Evolutionary conservation across 2,113 vertebrate genomes (phyloP).

Genomic region (Podarcis raffonei): DNA sequence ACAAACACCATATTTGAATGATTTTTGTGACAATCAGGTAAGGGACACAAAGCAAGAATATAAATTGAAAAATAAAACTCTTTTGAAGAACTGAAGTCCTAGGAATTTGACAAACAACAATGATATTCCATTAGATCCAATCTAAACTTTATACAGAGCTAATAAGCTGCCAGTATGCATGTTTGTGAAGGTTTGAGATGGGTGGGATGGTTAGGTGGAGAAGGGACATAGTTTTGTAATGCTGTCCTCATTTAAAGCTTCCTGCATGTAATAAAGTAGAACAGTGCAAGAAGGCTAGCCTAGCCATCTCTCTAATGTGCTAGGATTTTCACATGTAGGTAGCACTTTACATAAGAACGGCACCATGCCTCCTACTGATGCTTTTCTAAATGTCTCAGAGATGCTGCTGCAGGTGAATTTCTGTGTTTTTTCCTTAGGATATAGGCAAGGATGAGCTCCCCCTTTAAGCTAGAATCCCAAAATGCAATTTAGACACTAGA

Average conservation of each 20-base stretch:
- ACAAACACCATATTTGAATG: constrained; percentile 5
- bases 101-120: background rate
- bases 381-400: background rate
- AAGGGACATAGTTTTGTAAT: background rate
- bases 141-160: background rate
- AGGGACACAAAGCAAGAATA: background rate
- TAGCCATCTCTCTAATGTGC: too few species aligned
- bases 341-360: too few species aligned
- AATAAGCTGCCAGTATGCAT: too few species aligned
- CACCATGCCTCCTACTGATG: background rate
- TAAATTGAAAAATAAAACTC: background rate
- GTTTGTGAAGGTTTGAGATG: background rate
- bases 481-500: background rate
- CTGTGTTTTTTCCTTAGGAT: background rate
- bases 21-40: background rate
- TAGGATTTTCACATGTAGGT: background rate
- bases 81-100: constrained; percentile 16
- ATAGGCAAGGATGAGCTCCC: background rate
- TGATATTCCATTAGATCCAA: background rate
- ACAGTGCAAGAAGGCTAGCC: background rate
- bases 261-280: background rate
- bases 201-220: too few species aligned
- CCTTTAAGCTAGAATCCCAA: background rate
- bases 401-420: background rate
- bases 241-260: background rate